These are phyloP conservation scores for Megaleporinus macrocephalus DNA, from an alignment of 2,113 vertebrate genomes.

Conservation along the genomic window DNA sequence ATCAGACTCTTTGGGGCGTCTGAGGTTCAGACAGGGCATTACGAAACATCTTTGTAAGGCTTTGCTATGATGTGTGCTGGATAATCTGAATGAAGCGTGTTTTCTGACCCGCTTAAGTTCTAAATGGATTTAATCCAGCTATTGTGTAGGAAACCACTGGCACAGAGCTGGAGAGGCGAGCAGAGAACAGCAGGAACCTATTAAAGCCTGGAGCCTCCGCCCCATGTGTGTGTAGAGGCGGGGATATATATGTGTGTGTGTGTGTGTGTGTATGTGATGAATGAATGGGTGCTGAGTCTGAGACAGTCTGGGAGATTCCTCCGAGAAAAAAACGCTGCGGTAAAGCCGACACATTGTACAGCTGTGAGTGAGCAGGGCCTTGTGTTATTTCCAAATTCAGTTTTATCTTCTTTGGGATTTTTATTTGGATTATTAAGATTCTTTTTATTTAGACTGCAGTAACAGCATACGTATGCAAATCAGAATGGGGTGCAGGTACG, in stretches of 20 bases:
- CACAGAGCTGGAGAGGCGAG: conserved; percentile 14
- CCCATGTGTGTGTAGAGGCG: conserved; percentile 23
- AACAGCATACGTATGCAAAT: too few species aligned
- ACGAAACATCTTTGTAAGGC: neutral
- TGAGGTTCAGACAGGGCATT: neutral
- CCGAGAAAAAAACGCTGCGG: neutral
- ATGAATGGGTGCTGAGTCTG: conserved; percentile 7
- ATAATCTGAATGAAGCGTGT: neutral
- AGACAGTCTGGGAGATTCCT: neutral
- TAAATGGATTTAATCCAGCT: neutral
- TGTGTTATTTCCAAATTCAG: neutral
- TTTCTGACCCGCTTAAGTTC: neutral
- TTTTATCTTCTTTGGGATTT: too few species aligned
- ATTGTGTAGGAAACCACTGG: neutral
- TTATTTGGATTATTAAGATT: too few species aligned
- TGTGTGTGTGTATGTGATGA: conserved; percentile 22
- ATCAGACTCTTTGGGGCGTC: too few species aligned
- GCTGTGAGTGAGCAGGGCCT: neutral
- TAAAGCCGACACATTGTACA: neutral
- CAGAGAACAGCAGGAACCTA: conserved; percentile 47
- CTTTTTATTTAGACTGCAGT: too few species aligned
- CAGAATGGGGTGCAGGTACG: too few species aligned
- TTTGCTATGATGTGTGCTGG: too few species aligned
- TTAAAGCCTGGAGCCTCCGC: conserved; percentile 30
- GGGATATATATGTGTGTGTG: neutral